Percentiles rank a stretch among this genome's conserved stretches.
Evolutionary conservation across 2,888 invertebrate genomes (phyloP).

Genomic region (Megaustenia siamemsis): DNA sequence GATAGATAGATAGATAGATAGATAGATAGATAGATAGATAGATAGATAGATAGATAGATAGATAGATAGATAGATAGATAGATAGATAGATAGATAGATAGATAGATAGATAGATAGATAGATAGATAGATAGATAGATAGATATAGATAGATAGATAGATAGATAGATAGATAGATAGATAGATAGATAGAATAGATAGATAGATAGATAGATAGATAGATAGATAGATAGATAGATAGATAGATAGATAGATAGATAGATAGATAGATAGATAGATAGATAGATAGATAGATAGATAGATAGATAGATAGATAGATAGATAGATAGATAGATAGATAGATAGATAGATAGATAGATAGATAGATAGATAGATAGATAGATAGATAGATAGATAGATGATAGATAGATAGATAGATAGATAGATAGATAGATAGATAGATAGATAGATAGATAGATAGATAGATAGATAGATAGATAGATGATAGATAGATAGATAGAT

Average conservation of each 20-base stretch:
- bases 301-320: not conserved
- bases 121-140: not conserved
- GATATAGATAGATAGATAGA: not conserved
- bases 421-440: too few relatives aligned
- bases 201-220: not conserved
- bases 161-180: not conserved
- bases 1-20: not conserved
- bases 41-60: not conserved
- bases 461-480: too few relatives aligned
- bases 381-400: not conserved
- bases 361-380: not conserved
- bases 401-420: too few relatives aligned
- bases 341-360: not conserved
- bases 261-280: not conserved
- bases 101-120: constrained; percentile 5
- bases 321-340: not conserved
- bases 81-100: constrained; percentile 11
- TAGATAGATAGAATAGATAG: not conserved
- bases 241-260: not conserved
- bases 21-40: not conserved
- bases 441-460: too few relatives aligned
- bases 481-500: too few relatives aligned
- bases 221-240: constrained; percentile 16
- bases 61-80: not conserved
- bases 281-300: not conserved